Base-by-base conservation (phyloP, 2,797 vertebrate genomes). In the Sebastolobus alascanus region DNA sequence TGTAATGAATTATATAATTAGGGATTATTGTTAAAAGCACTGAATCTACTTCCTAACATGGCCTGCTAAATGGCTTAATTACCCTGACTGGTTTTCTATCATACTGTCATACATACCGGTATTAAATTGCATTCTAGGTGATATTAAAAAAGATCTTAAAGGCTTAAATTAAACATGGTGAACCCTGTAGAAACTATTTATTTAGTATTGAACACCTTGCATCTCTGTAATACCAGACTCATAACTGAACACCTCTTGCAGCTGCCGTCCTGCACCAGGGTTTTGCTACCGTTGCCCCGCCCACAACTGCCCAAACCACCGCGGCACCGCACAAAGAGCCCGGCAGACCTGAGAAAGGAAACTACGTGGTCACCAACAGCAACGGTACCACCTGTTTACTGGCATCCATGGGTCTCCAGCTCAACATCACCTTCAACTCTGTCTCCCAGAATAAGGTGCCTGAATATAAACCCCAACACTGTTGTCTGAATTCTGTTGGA, bases 361-460 rank as follows among this genome's bases (percentile, higher is more conserved):
- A 56, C 79, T 99, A 99, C 92, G 94, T 77, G 0, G 93, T 99
- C 80, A 95, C 73, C 13, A 92, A 55, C 59, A n/a, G 7, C 54
- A 95, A 91, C 1, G 93, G 92, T 22, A 92, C 94, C 0, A 18
- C 68, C 55, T 96, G 96, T 88, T 86, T 96, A 37, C 73, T 96
- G 93, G 96, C 96, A 3, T 75, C 75, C 25, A 96, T 96, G 94
- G 96, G 96, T 16, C 91, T 99, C 70, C 98, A 99, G 93, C 94
- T 99, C 85, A 98, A 98, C 82, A 31, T 99, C 90, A 97, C 95
- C 83, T 97, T 95, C 78, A 56, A 0, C 73, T 95, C 95, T 13
- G 13, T 31, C 58, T 86, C 93, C 25, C 77, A 87, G 75, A 93
- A 94, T 55, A 94, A 94, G 95, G 96, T 96, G 69, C 38, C 9